Evolutionary conservation across 2,113 vertebrate species (phyloP).

Genomic region (Agapornis roseicollis): DNA sequence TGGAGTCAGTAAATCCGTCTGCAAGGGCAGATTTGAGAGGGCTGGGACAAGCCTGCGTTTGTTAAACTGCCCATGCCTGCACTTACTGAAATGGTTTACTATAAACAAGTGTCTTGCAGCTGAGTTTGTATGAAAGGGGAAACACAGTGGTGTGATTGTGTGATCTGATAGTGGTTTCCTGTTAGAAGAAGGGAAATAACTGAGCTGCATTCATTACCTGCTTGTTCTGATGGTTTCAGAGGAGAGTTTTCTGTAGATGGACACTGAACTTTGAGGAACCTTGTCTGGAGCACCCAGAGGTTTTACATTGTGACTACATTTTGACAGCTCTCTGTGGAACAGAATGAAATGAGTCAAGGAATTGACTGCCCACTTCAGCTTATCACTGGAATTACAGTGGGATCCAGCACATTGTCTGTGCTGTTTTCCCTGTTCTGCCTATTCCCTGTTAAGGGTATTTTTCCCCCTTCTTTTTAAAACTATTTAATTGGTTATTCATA

Average conservation of each 20-base stretch:
- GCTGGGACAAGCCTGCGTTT: background rate
- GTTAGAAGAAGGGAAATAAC: background rate
- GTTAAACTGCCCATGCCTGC: background rate
- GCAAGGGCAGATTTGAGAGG: background rate
- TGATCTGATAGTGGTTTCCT: slow-evolving; percentile 59
- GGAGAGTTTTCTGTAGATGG: background rate
- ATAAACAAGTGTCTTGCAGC: background rate
- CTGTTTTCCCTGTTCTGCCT: background rate
- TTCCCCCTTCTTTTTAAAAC: background rate
- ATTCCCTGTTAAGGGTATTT: background rate
- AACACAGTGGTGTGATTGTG: background rate
- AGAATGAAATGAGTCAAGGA: background rate
- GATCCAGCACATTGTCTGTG: background rate
- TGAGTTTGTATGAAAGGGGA: background rate
- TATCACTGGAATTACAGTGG: background rate
- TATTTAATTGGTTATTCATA: background rate
- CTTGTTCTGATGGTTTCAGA: background rate
- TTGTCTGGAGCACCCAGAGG: background rate
- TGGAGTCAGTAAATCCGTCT: background rate
- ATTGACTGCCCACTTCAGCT: background rate
- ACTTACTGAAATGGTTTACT: background rate
- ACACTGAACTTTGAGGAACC: background rate
- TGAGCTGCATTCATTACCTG: background rate
- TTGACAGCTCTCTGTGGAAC: background rate
- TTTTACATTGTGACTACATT: background rate